Base-by-base conservation (phyloP, 2,888 invertebrate genomes). In the Mongoloraphidia duomilia region DNA sequence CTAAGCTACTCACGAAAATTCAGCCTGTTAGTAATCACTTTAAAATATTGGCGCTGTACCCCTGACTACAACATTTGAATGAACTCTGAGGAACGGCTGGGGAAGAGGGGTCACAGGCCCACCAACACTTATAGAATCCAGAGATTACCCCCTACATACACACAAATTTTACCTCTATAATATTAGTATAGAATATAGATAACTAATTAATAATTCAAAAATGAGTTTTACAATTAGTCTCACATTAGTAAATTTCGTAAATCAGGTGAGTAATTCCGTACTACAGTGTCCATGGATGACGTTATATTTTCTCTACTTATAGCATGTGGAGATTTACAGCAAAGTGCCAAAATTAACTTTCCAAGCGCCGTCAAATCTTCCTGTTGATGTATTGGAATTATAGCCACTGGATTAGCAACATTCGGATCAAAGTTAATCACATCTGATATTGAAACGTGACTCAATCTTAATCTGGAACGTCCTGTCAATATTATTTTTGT, bases 361-460 rank as follows among this genome's bases (percentile, higher is more conserved):
- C 97, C 97, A 55, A 97, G 76, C 8, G 89, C 84, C 41, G 86
- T 80, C 61, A 97, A 71, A 71, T 98, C 97, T 61, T 97, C 95
- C 72, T 91, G 89, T 59, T 76, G 76, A 68, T 84, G 85, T 67
- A 84, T 84, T 48, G 80, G 80, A 56, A 83, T 77, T 55, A 80
- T 64, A 2, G 76, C 72, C 47, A 77, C 64, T 10, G 81, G 79
- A 68, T 82, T 85, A 37, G 78, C 62, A 53, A 77, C 75, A 60
- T 75, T 80, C 44, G 79, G 76, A 66, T 87, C 86, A 62, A 80
- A 80, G 52, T 80, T 80, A 49, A 89, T 75, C 41, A 90, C 84
- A 64, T 91, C 90, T 62, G 84, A 79, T 58, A 89, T 82, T 47
- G 84, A 85, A 58, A 82, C 76, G 66, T 85, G 85, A 66, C 86